Evolutionary conservation across 2,797 vertebrate genomes (phyloP).

Genomic region (Diglossa cyanea): DNA sequence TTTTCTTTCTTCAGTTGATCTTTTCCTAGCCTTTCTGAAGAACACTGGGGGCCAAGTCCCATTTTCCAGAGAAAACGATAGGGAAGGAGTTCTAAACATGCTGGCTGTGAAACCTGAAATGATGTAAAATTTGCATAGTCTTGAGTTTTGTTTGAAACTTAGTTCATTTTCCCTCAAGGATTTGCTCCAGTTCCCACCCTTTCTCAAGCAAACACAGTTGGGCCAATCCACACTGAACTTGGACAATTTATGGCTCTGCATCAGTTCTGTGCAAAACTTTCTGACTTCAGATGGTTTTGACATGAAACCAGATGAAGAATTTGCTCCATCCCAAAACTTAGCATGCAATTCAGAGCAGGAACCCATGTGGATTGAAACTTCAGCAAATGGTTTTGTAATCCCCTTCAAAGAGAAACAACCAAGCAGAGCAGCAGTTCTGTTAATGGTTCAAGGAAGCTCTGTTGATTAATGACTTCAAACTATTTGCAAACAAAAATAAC

Average conservation of each 20-base stretch:
- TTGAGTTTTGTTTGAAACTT: background rate
- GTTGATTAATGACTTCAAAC: constrained; percentile 43
- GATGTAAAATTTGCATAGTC: background rate
- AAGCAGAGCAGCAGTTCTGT: background rate
- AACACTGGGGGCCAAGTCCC: background rate
- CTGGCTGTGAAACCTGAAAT: constrained; percentile 10
- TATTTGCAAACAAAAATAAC: constrained; percentile 57
- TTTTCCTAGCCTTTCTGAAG: background rate
- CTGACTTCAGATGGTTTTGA: constrained; percentile 51
- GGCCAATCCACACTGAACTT: background rate
- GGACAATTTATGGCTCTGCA: constrained; percentile 1
- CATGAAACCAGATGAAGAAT: constrained; percentile 59
- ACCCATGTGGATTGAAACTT: constrained; percentile 23
- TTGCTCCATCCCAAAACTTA: background rate
- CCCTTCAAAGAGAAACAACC: constrained; percentile 54
- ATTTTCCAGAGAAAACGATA: background rate
- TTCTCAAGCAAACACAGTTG: background rate
- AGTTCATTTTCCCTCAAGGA: background rate
- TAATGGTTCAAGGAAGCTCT: constrained; percentile 14
- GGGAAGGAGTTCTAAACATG: background rate
- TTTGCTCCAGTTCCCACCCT: background rate
- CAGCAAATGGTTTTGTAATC: constrained; percentile 55
- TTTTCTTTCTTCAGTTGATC: background rate
- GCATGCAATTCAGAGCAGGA: constrained; percentile 16
- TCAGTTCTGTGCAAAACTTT: background rate